Base-by-base conservation (phyloP, 2,888 invertebrate species). In the Melanchra persicariae region DNA sequence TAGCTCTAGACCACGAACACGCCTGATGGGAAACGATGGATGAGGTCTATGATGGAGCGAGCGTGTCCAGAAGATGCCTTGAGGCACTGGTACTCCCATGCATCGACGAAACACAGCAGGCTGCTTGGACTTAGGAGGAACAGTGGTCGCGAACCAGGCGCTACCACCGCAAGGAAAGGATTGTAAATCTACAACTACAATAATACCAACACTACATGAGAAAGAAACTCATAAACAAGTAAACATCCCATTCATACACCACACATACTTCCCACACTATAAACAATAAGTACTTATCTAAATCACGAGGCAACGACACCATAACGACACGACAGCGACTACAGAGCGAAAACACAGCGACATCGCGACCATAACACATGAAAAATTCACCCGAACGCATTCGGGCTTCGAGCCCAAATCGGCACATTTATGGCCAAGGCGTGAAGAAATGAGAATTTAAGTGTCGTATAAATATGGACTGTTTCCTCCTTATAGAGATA, bases 361-460 rank as follows among this genome's bases (percentile, higher is more conserved):
- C 57, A 61, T 26, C 5, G 60, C 43, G 49, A 58, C 61, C 61
- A 45, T 79, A 66, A 61, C 65, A 64, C 71, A 84, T 84, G 63
- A 84, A 86, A 84, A 86, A 83, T 82, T 85, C 65, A 85, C 71
- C 47, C 47, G 51, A 74, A 68, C 73, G 69, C 82, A 70, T 70
- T 68, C 62, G 61, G 26, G 70, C 64, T 77, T 74, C 81, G 61
- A 55, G 52, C 57, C 81, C 76, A 26, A 85, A 86, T 87, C 84
- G 83, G 74, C 77, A 83, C 84, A 82, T 87, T 90, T 87, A 90
- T 76, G 77, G 73, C 75, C 70, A 58, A 74, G 79, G 78, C 79
- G 65, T 85, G 84, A 78, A 84, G 81, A 89, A 89, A 90, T 87
- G 91, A 83, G 90, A 87, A 85, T 91, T 90, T 91, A 89, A 91